Evolutionary conservation across 2,888 invertebrate genomes (phyloP).

Genomic region (Platycheirus albimanus): DNA sequence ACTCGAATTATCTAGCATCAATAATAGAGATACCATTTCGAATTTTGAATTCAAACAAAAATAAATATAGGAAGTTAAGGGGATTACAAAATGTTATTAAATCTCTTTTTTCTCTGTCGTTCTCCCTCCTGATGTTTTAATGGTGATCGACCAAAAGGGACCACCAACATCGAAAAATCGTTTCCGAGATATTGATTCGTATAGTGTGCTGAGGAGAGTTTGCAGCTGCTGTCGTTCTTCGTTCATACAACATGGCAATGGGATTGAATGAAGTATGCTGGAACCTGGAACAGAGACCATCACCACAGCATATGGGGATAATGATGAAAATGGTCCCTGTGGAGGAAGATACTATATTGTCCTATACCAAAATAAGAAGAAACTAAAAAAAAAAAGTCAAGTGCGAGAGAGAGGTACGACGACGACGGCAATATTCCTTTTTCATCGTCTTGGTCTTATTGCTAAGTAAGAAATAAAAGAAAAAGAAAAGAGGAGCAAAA

Average conservation of each 20-base stretch:
- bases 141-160: slow-evolving; percentile 59
- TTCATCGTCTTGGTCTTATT: not conserved
- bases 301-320: slow-evolving; percentile 68
- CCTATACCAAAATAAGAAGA: slow-evolving; percentile 49
- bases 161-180: slow-evolving; percentile 65
- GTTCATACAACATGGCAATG: slow-evolving; percentile 27
- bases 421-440: no score
- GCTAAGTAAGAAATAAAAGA: slow-evolving; percentile 18
- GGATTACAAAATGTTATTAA: slow-evolving; percentile 47
- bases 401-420: slow-evolving; percentile 5
- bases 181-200: slow-evolving; percentile 70
- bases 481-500: slow-evolving; percentile 57
- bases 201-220: slow-evolving; percentile 39
- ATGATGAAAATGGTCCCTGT: slow-evolving; percentile 69
- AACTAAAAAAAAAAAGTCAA: slow-evolving; percentile 36
- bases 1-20: slow-evolving; percentile 41
- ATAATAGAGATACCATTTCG: slow-evolving; percentile 7
- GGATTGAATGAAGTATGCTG: slow-evolving; percentile 24
- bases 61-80: slow-evolving; percentile 40
- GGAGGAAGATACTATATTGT: slow-evolving; percentile 57
- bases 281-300: slow-evolving; percentile 55
- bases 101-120: slow-evolving; percentile 18
- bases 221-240: slow-evolving; percentile 66
- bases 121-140: slow-evolving; percentile 15
- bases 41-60: slow-evolving; percentile 15